Evolutionary conservation across 1,140 invertebrate genomes (phyloP).

Genomic region (Arctopsyche grandis): DNA sequence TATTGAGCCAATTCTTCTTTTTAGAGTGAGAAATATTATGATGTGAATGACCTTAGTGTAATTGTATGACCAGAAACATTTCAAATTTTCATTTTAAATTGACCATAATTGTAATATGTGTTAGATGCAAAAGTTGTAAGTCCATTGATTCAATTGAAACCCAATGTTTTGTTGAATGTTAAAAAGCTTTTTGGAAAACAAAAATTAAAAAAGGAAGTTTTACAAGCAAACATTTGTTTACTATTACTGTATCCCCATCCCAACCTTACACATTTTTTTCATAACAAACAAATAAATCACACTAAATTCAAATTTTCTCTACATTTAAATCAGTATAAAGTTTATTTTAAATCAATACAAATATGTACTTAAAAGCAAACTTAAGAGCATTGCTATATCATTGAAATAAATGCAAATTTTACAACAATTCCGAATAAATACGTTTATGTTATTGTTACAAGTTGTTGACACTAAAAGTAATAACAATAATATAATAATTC

Average conservation of each 20-base stretch:
- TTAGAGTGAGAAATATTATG: constrained; percentile 46
- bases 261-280: neutral
- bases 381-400: too few species aligned
- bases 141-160: constrained; percentile 43
- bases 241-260: too few species aligned
- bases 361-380: too few species aligned
- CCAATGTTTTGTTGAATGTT: constrained; percentile 25
- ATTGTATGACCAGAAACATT: constrained; percentile 50
- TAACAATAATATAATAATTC: too few species aligned
- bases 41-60: constrained; percentile 41
- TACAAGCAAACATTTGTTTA: constrained; percentile 26
- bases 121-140: constrained; percentile 16
- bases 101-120: constrained; percentile 15
- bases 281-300: too few species aligned
- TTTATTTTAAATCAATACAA: too few species aligned
- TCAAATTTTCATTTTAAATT: constrained; percentile 40
- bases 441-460: too few species aligned
- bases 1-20: constrained; percentile 53
- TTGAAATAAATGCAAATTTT: too few species aligned
- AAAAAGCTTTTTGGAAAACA: constrained; percentile 38
- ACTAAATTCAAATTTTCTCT: too few species aligned
- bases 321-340: too few species aligned
- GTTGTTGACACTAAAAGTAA: too few species aligned
- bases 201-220: constrained; percentile 49
- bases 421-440: too few species aligned